Conservation (phyloP, 1,140 invertebrate species). For the Brachionus manjavacas region DNA sequence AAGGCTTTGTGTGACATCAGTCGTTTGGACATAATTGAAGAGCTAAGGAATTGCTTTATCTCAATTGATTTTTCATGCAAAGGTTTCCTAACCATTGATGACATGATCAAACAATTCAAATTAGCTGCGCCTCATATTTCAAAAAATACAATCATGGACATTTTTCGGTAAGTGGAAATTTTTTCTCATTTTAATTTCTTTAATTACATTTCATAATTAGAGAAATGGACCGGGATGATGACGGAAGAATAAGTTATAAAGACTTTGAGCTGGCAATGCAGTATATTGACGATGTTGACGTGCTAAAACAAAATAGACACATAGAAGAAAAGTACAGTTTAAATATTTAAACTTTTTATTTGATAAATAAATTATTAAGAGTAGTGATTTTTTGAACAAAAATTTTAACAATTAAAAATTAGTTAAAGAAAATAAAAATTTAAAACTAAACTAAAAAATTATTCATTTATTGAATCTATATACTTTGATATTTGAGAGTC, state of each 20-base stretch:
- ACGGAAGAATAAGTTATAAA: conserved; percentile 56
- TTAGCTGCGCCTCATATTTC: conserved; percentile 51
- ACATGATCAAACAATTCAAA: conserved; percentile 50
- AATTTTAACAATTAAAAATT: background rate
- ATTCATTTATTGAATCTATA: background rate
- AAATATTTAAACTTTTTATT: background rate
- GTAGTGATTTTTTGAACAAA: background rate
- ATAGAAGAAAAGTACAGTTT: background rate
- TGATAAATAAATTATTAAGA: background rate
- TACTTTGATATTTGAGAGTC: background rate
- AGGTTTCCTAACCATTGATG: conserved; percentile 53
- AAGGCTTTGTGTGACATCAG: conserved; percentile 14
- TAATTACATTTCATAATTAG: conserved; percentile 44
- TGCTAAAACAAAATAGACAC: background rate
- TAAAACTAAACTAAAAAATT: background rate
- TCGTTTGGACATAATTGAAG: conserved; percentile 8
- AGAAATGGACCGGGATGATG: conserved; percentile 55
- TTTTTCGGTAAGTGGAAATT: conserved; percentile 49
- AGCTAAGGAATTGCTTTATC: conserved; percentile 18
- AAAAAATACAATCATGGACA: conserved; percentile 47
- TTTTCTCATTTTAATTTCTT: conserved; percentile 41
- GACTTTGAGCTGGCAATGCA: conserved; percentile 58
- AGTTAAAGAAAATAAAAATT: background rate
- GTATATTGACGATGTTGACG: conserved; percentile 45
- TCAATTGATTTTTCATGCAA: conserved; percentile 47